Conservation (phyloP, 2,797 vertebrate species). For the Jordanella pulchra region DNA sequence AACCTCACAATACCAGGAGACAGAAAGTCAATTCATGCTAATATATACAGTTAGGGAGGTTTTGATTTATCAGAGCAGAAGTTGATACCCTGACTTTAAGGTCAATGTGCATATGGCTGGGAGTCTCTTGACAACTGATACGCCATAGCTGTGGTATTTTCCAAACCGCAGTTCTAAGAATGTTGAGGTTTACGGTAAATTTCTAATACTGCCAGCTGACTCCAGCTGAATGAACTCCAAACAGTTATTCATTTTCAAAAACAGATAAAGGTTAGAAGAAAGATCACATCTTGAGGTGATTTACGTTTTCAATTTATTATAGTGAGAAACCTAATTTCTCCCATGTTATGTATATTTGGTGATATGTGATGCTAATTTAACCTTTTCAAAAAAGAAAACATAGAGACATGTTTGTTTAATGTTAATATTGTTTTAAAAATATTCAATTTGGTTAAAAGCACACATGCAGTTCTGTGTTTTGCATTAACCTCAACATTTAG, state of each 20-base stretch:
- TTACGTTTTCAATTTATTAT: constrained; percentile 33
- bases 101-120: constrained; percentile 33
- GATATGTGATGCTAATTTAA: neutral
- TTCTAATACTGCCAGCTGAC: constrained; percentile 55
- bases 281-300: constrained; percentile 41
- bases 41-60: neutral
- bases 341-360: constrained; percentile 26
- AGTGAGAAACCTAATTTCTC: constrained; percentile 10
- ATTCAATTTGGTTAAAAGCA: neutral
- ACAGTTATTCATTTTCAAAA: constrained; percentile 52
- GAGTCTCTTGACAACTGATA: constrained; percentile 31
- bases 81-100: constrained; percentile 29
- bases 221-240: constrained; percentile 57
- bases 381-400: constrained; percentile 1
- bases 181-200: constrained; percentile 60
- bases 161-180: constrained; percentile 57
- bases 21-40: constrained; percentile 10
- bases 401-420: constrained; percentile 6
- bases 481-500: neutral
- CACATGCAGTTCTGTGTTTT: neutral
- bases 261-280: constrained; percentile 45
- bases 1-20: neutral
- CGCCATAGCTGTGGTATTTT: constrained; percentile 66
- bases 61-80: constrained; percentile 13
- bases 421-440: neutral